Evolutionary conservation across 1,140 invertebrate species (phyloP), one percentile per base, ranked within the genome.

Genomic region (Drosophila littoralis): DNA sequence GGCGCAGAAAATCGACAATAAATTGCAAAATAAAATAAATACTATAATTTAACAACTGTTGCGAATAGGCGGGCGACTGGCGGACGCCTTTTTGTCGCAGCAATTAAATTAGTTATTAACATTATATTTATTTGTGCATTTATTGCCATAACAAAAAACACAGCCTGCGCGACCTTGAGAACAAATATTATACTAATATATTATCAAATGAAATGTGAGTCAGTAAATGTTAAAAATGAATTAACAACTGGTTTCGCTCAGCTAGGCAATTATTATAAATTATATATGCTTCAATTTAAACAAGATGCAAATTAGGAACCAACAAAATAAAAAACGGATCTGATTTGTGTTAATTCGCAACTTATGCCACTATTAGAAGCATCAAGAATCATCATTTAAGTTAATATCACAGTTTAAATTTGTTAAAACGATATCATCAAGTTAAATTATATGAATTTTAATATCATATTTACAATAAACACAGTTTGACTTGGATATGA

Each of bases 61-160:
- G 57, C 32, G 32, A 59, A 59, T 59, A 35, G 22, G 12, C 40
- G 46, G 42, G 10, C 6, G 57, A 17, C 42, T 46, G 57, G 42
- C 57, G 46, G 59, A 45, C 46, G 77, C 55, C 42, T 54, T 72
- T 28, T 68, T 58, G 74, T 81, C 40, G 64, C 59, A 63, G 70
- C 61, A 81, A 82, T 82, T 81, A 78, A 82, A 82, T 75, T 66
- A 81, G 77, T 81, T 65, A 69, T 76, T 71, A 68, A 70, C 65
- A 72, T 45, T 60, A 70, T 72, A 77, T 69, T 80, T 80, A 77
- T 77, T 74, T 84, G 73, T 72, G 63, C 80, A 79, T 82, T 66
- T 78, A 73, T 69, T 80, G 81, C 58, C 61, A 74, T 83, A 55
- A 66, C 64, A 66, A 73, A 78, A 17, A 48, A 43, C 5, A 57